A percentile compares a stretch with the other conserved stretches of the same genome.
These are phyloP conservation scores for Dipodomys ordii DNA, from an alignment of 2,113 vertebrate genomes.

Conservation along the genomic window DNA sequence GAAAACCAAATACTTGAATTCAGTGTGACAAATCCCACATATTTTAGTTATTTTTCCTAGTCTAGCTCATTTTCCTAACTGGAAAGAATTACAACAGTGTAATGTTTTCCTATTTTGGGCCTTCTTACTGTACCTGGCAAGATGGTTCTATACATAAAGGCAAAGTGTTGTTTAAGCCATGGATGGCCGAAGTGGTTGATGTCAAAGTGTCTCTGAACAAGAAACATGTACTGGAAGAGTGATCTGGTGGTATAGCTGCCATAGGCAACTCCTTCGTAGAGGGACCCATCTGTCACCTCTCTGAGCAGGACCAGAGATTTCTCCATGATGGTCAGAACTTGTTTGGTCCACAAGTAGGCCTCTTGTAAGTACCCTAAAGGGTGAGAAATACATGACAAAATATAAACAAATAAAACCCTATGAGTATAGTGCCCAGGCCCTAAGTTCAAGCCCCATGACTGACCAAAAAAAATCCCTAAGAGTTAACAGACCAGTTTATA, in stretches of 20 bases:
- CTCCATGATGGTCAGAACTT: slow-evolving; percentile 97
- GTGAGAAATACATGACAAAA: slow-evolving; percentile 45
- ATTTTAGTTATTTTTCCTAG: neutral
- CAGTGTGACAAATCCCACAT: neutral
- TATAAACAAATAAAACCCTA: neutral
- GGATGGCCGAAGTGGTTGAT: slow-evolving; percentile 97
- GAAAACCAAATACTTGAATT: too few species aligned
- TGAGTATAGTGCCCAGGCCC: too few species aligned
- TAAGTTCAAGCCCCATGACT: too few species aligned
- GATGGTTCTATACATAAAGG: slow-evolving; percentile 97
- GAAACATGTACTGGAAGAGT: slow-evolving; percentile 97
- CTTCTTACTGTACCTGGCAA: slow-evolving; percentile 90
- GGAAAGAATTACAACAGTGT: neutral
- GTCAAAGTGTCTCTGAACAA: slow-evolving; percentile 96
- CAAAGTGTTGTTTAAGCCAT: slow-evolving; percentile 97
- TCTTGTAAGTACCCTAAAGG: slow-evolving; percentile 96
- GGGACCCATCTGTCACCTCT: slow-evolving; percentile 95
- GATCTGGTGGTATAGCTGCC: slow-evolving; percentile 98
- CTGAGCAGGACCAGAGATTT: slow-evolving; percentile 95
- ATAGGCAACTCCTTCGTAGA: slow-evolving; percentile 98
- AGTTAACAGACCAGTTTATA: neutral
- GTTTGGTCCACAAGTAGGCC: slow-evolving; percentile 98
- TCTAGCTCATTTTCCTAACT: neutral
- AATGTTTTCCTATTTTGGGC: neutral
- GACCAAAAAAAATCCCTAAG: neutral